A percentile compares a stretch with the other conserved stretches of the same genome.
phyloP scores from a whole-genome alignment of 23 tunicate genomes.

The Styela plicata region DNA sequence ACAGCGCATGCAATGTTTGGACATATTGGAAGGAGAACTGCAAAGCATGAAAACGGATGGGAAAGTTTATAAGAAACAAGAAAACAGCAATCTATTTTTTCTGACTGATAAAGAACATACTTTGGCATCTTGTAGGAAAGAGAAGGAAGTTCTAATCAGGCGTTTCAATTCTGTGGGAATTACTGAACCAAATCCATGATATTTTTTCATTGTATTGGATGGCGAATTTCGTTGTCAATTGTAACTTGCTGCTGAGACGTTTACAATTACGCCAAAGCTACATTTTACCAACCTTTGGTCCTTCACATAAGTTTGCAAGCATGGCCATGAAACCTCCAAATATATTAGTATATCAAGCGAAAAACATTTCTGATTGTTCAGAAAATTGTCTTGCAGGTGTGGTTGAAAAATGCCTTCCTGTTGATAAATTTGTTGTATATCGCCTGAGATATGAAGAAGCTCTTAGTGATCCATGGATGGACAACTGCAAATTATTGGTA shows the following conservation, averaged over 20 bases:
- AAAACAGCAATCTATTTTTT: slow-evolving; percentile 69
- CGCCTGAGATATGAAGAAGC: slow-evolving; percentile 21
- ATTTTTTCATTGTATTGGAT: neutral
- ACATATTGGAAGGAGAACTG: slow-evolving; percentile 56
- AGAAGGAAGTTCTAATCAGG: slow-evolving; percentile 19
- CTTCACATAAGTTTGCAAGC: neutral
- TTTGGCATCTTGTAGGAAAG: slow-evolving; percentile 42
- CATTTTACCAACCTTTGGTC: neutral
- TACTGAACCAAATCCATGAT: neutral
- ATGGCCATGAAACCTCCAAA: slow-evolving; percentile 56
- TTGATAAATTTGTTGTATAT: slow-evolving; percentile 40
- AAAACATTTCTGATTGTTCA: neutral
- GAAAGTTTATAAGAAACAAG: slow-evolving; percentile 59
- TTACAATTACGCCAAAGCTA: neutral
- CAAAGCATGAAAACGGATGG: slow-evolving; percentile 38
- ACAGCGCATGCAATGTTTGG: slow-evolving; percentile 29
- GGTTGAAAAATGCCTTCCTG: slow-evolving; percentile 28
- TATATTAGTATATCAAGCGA: slow-evolving; percentile 40
- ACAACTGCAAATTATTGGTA: slow-evolving; percentile 34
- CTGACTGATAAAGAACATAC: slow-evolving; percentile 21
- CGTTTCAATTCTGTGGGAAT: too few species aligned
- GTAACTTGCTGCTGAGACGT: neutral
- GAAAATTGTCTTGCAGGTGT: neutral
- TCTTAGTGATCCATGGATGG: slow-evolving; percentile 54
- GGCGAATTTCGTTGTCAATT: neutral